A percentile compares a stretch with the other conserved stretches of the same genome.
Conservation (phyloP, 2,888 invertebrate genomes). For the Apodemia hepburni region DNA sequence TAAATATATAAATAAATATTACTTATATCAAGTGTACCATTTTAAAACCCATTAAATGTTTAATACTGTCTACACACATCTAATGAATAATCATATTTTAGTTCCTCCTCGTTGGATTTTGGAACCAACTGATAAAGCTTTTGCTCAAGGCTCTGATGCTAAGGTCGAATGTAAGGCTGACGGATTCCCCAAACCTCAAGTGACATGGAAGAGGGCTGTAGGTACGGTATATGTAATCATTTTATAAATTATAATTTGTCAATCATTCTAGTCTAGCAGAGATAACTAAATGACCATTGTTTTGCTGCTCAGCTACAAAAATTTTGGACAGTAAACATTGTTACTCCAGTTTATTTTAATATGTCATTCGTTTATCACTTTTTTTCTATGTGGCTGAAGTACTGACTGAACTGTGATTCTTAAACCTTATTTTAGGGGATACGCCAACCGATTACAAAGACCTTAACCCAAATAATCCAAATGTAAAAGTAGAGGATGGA, state of each 20-base stretch:
- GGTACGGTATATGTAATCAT: constrained; percentile 73
- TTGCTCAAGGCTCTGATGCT: constrained; percentile 96
- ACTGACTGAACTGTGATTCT: neutral
- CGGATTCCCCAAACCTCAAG: constrained; percentile 96
- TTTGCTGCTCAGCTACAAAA: too few species aligned
- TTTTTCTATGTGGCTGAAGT: too few species aligned
- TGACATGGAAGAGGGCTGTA: constrained; percentile 97
- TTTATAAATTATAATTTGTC: too few species aligned
- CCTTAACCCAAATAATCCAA: constrained; percentile 93
- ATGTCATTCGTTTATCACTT: too few species aligned
- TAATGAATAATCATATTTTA: constrained; percentile 70
- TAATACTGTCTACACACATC: constrained; percentile 5
- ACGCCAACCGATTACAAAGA: constrained; percentile 96
- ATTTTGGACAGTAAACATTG: too few species aligned
- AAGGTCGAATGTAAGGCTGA: constrained; percentile 97
- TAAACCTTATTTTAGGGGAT: constrained; percentile 81
- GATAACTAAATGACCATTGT: too few species aligned
- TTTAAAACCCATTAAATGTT: constrained; percentile 1
- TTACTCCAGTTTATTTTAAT: too few species aligned
- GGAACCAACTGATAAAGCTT: constrained; percentile 96
- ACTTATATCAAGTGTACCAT: constrained; percentile 9
- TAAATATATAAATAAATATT: neutral
- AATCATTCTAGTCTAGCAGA: too few species aligned
- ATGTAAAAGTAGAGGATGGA: constrained; percentile 96
- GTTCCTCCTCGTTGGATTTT: constrained; percentile 98